These are phyloP conservation scores for Bubo blakistoni DNA, from an alignment of 2,113 vertebrate species.

Conservation along the genomic window DNA sequence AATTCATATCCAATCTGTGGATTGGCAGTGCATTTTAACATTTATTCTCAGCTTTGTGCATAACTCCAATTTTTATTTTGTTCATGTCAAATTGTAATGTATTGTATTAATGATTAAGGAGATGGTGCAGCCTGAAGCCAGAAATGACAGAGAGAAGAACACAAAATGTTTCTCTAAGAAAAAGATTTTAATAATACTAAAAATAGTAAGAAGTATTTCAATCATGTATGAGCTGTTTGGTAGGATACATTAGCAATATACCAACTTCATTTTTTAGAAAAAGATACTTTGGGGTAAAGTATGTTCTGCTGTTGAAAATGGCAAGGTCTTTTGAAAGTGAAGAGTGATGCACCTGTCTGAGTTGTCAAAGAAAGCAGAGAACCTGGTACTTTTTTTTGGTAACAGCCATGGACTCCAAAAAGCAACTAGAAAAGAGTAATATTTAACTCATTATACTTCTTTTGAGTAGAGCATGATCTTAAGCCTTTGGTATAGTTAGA, in stretches of 20 bases:
- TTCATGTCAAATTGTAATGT: not conserved
- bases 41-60: not conserved
- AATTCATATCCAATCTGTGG: not conserved
- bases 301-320: not conserved
- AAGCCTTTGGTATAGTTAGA: not conserved
- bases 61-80: constrained; percentile 10
- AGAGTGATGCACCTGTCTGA: not conserved
- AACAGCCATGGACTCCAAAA: not conserved
- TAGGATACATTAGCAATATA: not conserved
- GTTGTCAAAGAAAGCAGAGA: not conserved
- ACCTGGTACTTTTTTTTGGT: not conserved
- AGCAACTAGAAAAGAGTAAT: not conserved
- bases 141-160: not conserved
- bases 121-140: not conserved
- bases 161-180: not conserved
- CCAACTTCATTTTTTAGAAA: not conserved
- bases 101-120: not conserved
- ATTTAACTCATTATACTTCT: not conserved
- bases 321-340: not conserved
- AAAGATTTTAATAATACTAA: not conserved
- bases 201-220: not conserved
- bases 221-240: not conserved
- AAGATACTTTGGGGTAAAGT: not conserved
- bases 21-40: not conserved
- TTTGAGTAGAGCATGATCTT: not conserved